Percentiles rank a stretch among this genome's conserved stretches.
Evolutionary conservation across 2,113 vertebrate genomes (phyloP).

Genomic region (Peromyscus leucopus): DNA sequence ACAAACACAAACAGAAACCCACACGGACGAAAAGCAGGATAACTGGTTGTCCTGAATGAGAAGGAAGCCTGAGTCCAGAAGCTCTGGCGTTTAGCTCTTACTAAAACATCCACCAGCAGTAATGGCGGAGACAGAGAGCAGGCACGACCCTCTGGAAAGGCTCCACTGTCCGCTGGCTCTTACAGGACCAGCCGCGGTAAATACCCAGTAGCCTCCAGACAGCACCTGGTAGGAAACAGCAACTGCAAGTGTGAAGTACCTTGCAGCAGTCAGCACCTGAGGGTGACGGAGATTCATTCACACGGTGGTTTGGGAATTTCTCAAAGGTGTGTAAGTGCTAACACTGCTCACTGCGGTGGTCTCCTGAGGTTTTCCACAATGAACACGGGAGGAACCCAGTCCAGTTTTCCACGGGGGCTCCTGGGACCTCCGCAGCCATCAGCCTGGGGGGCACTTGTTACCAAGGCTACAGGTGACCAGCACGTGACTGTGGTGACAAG

Average conservation of each 20-base stretch:
- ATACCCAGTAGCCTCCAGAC: background rate
- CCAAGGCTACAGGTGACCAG: background rate
- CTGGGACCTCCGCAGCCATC: background rate
- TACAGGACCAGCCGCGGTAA: background rate
- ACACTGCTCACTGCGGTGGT: too few relatives aligned
- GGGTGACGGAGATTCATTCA: background rate
- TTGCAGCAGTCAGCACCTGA: background rate
- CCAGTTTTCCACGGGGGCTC: background rate
- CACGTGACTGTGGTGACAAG: background rate
- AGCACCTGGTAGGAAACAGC: background rate
- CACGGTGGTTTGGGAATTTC: background rate
- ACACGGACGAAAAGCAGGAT: constrained; percentile 29
- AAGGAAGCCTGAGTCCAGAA: background rate
- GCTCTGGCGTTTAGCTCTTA: background rate
- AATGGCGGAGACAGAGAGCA: background rate
- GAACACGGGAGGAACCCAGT: background rate
- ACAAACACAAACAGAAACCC: background rate
- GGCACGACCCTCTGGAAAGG: background rate
- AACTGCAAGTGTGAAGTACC: background rate
- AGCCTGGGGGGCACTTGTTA: background rate
- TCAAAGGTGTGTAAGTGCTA: background rate
- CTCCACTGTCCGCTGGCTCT: background rate
- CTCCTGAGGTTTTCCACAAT: background rate
- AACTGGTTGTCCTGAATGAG: background rate
- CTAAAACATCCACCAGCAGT: background rate